phyloP scores from a whole-genome alignment of 2,113 vertebrate genomes.

The Brachypodius melanocephalos region DNA sequence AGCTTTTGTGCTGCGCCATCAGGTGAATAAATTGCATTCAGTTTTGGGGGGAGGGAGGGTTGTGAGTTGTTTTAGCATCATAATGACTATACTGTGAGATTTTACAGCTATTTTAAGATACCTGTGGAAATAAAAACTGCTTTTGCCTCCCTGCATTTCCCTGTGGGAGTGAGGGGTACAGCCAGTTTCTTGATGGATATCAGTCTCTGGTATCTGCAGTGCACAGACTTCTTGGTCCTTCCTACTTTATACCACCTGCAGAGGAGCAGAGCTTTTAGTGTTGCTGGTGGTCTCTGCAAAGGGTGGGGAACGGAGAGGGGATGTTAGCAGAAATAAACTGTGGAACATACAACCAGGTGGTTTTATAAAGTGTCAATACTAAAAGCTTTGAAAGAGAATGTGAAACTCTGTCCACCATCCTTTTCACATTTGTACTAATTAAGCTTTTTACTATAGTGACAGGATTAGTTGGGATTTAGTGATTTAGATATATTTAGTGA shows the following conservation, averaged over 20 bases:
- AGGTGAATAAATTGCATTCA: background rate
- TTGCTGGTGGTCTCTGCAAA: background rate
- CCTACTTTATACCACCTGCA: background rate
- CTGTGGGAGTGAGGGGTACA: background rate
- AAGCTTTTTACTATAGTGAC: background rate
- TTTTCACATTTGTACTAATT: background rate
- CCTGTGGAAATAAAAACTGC: background rate
- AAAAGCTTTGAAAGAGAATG: background rate
- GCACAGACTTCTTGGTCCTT: background rate
- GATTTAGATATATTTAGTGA: background rate
- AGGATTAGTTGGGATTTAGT: background rate
- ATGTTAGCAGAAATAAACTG: background rate
- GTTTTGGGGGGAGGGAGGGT: background rate
- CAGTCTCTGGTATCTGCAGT: background rate
- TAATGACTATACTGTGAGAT: background rate
- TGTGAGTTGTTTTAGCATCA: background rate
- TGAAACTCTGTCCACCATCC: background rate
- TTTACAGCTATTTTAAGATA: background rate
- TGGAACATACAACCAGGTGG: background rate
- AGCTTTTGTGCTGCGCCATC: background rate
- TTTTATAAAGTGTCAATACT: background rate
- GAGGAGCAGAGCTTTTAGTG: background rate
- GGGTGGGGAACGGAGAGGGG: rapidly evolving
- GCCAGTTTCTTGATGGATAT: background rate
- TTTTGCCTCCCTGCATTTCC: background rate